Evolutionary conservation across 1,140 invertebrate genomes (phyloP), one percentile per base, ranked within the genome.

Genomic region (Drosophila murphyi): DNA sequence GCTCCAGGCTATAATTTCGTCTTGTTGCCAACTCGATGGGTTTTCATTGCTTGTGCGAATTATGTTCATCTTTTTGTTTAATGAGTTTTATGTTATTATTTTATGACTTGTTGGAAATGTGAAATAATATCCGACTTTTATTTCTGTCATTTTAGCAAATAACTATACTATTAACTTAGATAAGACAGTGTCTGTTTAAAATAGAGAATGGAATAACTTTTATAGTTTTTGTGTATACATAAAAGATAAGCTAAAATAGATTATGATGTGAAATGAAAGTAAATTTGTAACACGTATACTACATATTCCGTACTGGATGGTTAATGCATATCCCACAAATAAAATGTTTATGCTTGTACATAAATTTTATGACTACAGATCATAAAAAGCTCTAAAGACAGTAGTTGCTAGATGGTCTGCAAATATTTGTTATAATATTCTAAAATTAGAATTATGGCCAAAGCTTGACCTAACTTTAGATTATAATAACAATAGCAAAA

Each of bases 21-120:
- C 55, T 47, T 60, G 51, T 74, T 70, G 57, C 10, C 45, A 74
- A 57, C 57, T 62, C 6, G 51, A 45, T 59, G 28, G 10, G 8
- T 35, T 47, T 48, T 47, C 3, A 45, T 8, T 51, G 48, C n/a
- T 47, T 10, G 57, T 63, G 54, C 34, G 20, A 32, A 20, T 35
- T 41, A 32, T 29, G 47, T 8, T 41, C 61, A 52, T 57, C 34
- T 75, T 43, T 41, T 48, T 72, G 35, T 5, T 39, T 59, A 59
- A 72, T 64, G 47, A 63, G 41, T 63, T 63, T 70, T 41, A 61
- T 70, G 47, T 55, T 57, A 62, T 50, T 7, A 28, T 70, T 41
- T 59, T 28, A 75, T 48, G 50, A 65, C 72, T 65, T 43, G 35
- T 55, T 72, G 60, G 60, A 34, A 60, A 64, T 31, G 29, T 56